These are phyloP conservation scores for Cottus gobio DNA, from an alignment of 2,113 vertebrate species.

Conservation along the genomic window DNA sequence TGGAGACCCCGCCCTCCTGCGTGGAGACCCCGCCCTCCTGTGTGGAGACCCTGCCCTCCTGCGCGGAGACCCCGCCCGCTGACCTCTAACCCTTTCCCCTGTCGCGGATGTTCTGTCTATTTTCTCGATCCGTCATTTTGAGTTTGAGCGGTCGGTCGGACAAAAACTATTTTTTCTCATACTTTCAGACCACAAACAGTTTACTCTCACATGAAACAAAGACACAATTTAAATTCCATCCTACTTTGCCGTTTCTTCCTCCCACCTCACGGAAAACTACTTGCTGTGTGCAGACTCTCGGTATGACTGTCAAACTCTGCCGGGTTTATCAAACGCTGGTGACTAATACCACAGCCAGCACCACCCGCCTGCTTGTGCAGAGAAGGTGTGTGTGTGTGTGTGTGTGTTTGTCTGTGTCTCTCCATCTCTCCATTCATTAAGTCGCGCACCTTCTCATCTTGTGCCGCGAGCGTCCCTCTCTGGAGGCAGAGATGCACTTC, in stretches of 20 bases:
- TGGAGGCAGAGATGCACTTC: conserved; percentile 44
- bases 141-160: neutral
- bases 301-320: conserved; percentile 73
- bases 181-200: neutral
- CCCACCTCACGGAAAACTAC: conserved; percentile 39
- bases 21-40: neutral
- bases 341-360: conserved; percentile 74
- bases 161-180: neutral
- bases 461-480: conserved; percentile 27
- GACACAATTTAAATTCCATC: neutral
- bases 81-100: neutral
- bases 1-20: neutral
- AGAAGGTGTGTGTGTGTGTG: conserved; percentile 9
- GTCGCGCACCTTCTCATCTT: conserved; percentile 5
- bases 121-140: neutral
- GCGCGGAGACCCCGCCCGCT: neutral
- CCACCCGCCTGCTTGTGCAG: conserved; percentile 57
- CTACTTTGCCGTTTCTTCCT: conserved; percentile 5
- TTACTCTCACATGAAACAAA: neutral
- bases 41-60: neutral
- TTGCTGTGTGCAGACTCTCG: conserved; percentile 62
- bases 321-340: conserved; percentile 64
- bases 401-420: conserved; percentile 18
- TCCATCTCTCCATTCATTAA: neutral
- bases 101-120: neutral